phyloP scores from a whole-genome alignment of 1,140 invertebrate genomes.

The Euura saliciscinereae region DNA sequence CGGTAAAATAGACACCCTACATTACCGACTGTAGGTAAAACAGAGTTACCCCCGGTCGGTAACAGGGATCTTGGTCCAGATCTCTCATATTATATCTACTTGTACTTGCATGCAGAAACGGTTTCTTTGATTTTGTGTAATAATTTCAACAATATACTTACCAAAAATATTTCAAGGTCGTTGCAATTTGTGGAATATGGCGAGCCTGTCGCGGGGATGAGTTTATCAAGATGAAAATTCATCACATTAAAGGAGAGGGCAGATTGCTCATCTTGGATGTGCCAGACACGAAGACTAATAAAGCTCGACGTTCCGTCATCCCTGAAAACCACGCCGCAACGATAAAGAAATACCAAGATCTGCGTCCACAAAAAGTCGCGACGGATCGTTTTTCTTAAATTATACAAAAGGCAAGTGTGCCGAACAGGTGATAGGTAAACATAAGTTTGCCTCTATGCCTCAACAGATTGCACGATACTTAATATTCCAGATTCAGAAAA shows the following conservation, averaged over 20 bases:
- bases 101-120: neutral
- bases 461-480: slow-evolving; percentile 22
- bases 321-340: slow-evolving; percentile 13
- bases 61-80: too few species aligned
- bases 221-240: slow-evolving; percentile 13
- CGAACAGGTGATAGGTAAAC: slow-evolving; percentile 22
- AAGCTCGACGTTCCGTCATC: slow-evolving; percentile 9
- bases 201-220: slow-evolving; percentile 13
- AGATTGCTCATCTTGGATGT: slow-evolving; percentile 11
- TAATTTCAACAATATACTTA: slow-evolving; percentile 10
- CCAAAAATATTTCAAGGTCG: neutral
- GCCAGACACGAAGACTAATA: slow-evolving; percentile 16
- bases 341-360: slow-evolving; percentile 18
- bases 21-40: too few species aligned
- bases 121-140: neutral
- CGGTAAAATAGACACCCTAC: too few species aligned
- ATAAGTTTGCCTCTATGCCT: slow-evolving; percentile 13
- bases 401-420: slow-evolving; percentile 24
- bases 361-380: slow-evolving; percentile 17
- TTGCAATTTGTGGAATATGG: slow-evolving; percentile 13
- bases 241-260: slow-evolving; percentile 7
- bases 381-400: slow-evolving; percentile 19
- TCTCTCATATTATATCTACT: too few species aligned
- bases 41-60: too few species aligned
- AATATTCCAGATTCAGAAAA: slow-evolving; percentile 16